These are phyloP conservation scores for Hyles lineata DNA, from an alignment of 2,888 invertebrate genomes.

Conservation along the genomic window DNA sequence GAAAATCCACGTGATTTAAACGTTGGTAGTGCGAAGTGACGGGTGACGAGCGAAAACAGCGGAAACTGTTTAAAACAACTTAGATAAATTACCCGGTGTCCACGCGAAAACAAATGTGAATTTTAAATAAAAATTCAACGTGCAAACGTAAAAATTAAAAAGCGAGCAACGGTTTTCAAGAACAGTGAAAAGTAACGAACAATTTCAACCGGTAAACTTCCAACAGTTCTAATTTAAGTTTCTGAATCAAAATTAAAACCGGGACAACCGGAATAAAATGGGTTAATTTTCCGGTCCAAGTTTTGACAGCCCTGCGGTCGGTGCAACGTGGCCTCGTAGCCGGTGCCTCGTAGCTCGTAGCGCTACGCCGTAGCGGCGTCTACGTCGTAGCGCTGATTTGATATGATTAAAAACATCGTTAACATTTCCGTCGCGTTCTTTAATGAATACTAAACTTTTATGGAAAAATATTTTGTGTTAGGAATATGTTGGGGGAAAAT, in stretches of 20 bases:
- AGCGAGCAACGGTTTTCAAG: conserved; percentile 1
- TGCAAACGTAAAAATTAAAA: conserved; percentile 5
- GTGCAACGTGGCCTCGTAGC: conserved; percentile 25
- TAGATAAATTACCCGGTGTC: neutral
- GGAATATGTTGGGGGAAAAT: conserved; percentile 16
- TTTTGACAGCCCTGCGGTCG: conserved; percentile 28
- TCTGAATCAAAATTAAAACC: conserved; percentile 26
- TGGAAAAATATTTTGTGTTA: conserved; percentile 22
- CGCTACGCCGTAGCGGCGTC: conserved; percentile 31
- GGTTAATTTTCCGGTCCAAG: conserved; percentile 26
- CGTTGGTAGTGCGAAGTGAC: neutral
- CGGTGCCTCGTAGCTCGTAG: conserved; percentile 32
- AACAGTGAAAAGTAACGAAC: conserved; percentile 7
- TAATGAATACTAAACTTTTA: conserved; percentile 30
- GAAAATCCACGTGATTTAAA: neutral
- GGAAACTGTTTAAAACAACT: neutral
- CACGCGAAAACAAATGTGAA: neutral
- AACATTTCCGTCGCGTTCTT: conserved; percentile 34
- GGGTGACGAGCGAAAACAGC: neutral
- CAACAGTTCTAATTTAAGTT: conserved; percentile 25
- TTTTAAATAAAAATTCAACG: neutral
- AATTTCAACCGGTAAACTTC: conserved; percentile 21
- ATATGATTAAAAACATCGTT: conserved; percentile 46
- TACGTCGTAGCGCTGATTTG: conserved; percentile 43
- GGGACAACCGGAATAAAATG: conserved; percentile 26